Evolutionary conservation across 2,888 invertebrate genomes (phyloP).

Genomic region (Hofmannophila pseudospretella): DNA sequence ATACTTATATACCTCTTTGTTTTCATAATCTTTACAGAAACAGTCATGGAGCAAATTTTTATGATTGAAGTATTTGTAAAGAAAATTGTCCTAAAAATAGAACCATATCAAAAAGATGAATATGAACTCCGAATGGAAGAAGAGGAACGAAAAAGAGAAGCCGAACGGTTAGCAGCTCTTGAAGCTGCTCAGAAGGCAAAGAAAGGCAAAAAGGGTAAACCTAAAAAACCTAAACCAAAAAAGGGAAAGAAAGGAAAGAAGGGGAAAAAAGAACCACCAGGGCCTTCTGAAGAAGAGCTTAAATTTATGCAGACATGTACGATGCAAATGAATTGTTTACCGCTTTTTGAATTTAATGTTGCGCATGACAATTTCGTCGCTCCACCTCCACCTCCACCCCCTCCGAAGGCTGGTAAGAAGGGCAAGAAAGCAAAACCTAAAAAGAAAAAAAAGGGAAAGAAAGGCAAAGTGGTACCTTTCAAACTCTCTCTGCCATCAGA

Average conservation of each 20-base stretch:
- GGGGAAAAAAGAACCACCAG: slow-evolving; percentile 58
- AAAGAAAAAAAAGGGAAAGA: slow-evolving; percentile 42
- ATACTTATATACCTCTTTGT: too few species aligned
- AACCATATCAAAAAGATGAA: slow-evolving; percentile 64
- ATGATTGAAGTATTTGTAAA: slow-evolving; percentile 70
- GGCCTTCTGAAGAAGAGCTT: slow-evolving; percentile 67
- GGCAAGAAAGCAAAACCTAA: slow-evolving; percentile 35
- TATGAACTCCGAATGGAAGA: slow-evolving; percentile 59
- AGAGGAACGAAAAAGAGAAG: slow-evolving; percentile 49
- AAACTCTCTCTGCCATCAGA: slow-evolving; percentile 60
- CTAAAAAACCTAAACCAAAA: slow-evolving; percentile 22
- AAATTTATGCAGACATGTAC: slow-evolving; percentile 69
- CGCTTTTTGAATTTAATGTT: slow-evolving; percentile 63
- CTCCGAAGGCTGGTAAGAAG: slow-evolving; percentile 23
- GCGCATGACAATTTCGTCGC: slow-evolving; percentile 70
- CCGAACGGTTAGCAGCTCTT: slow-evolving; percentile 47
- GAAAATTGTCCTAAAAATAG: slow-evolving; percentile 60
- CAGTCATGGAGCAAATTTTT: slow-evolving; percentile 65
- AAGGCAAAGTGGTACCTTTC: slow-evolving; percentile 32
- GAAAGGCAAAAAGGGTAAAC: slow-evolving; percentile 25
- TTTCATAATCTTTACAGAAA: slow-evolving; percentile 13
- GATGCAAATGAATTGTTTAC: slow-evolving; percentile 62
- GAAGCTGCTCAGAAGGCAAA: slow-evolving; percentile 45
- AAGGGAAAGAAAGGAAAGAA: slow-evolving; percentile 52
- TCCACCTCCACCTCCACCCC: slow-evolving; percentile 58